These are phyloP conservation scores for Ptyas mucosa DNA, from an alignment of 2,113 vertebrate genomes.

Conservation along the genomic window DNA sequence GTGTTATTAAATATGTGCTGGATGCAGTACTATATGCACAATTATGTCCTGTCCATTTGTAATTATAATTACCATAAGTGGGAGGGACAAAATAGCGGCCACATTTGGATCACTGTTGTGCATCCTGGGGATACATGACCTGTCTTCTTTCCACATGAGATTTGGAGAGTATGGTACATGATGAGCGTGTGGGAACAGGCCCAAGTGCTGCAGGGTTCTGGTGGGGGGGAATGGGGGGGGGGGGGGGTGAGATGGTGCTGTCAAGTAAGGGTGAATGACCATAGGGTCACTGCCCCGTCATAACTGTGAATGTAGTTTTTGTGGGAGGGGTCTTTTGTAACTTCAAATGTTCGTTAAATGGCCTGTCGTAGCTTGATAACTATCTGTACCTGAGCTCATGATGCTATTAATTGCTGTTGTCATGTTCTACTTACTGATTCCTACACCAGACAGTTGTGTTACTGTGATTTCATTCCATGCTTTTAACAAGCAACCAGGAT, in stretches of 20 bases:
- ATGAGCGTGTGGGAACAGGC: not conserved
- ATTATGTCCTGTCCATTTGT: not conserved
- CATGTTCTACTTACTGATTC: not conserved
- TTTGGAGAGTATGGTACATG: not conserved
- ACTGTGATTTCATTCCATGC: not conserved
- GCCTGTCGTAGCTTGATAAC: not conserved
- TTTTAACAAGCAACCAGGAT: not conserved
- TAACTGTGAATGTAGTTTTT: not conserved
- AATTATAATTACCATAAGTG: not conserved
- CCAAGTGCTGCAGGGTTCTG: not conserved
- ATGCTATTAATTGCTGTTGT: not conserved
- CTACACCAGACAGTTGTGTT: not conserved
- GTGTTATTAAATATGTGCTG: not conserved
- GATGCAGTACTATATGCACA: not conserved
- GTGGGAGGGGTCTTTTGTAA: not conserved
- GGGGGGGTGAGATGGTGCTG: not conserved
- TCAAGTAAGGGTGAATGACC: not conserved
- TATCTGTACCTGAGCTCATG: not conserved
- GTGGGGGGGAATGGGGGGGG: too few species aligned
- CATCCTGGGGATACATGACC: not conserved
- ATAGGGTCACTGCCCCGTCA: not conserved
- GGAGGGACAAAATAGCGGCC: not conserved
- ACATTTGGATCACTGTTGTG: not conserved
- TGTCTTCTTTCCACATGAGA: not conserved
- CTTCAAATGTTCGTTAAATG: not conserved